Percentiles rank a stretch among this genome's conserved stretches.
These are phyloP conservation scores for Rhyacophila evoluta DNA, from an alignment of 2,888 invertebrate species.

Conservation along the genomic window DNA sequence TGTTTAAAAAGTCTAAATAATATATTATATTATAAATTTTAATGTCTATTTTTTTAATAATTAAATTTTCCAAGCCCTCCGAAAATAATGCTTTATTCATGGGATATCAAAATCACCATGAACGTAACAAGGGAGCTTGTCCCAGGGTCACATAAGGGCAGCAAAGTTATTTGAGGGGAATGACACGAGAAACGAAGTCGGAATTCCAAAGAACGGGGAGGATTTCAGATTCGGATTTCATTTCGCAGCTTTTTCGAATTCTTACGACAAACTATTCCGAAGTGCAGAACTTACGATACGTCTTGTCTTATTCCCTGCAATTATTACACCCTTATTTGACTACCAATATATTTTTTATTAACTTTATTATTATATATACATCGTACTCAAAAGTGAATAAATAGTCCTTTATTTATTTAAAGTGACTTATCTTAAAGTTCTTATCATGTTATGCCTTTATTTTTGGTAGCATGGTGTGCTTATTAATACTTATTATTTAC, in stretches of 20 bases:
- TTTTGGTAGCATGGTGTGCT: too few species aligned
- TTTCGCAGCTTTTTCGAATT: constrained; percentile 25
- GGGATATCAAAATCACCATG: constrained; percentile 38
- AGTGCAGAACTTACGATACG: neutral
- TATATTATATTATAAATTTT: too few species aligned
- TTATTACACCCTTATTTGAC: neutral
- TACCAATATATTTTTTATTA: neutral
- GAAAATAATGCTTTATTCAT: constrained; percentile 45
- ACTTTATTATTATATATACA: too few species aligned
- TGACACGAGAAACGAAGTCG: constrained; percentile 34
- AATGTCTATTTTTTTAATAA: constrained; percentile 35
- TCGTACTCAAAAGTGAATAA: too few species aligned
- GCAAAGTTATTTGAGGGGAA: constrained; percentile 27
- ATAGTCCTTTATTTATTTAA: too few species aligned
- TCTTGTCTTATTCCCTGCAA: neutral
- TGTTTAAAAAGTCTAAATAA: too few species aligned
- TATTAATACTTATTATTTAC: too few species aligned
- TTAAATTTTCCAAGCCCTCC: constrained; percentile 39
- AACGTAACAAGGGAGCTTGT: constrained; percentile 16
- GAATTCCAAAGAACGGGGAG: constrained; percentile 36
- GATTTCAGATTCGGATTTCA: constrained; percentile 23
- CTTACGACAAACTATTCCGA: constrained; percentile 8
- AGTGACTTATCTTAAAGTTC: too few species aligned
- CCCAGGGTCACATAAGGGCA: constrained; percentile 31
- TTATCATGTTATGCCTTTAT: too few species aligned